Evolutionary conservation across 2,888 invertebrate species (phyloP).

Genomic region (Dyspetes luteomarginatus): DNA sequence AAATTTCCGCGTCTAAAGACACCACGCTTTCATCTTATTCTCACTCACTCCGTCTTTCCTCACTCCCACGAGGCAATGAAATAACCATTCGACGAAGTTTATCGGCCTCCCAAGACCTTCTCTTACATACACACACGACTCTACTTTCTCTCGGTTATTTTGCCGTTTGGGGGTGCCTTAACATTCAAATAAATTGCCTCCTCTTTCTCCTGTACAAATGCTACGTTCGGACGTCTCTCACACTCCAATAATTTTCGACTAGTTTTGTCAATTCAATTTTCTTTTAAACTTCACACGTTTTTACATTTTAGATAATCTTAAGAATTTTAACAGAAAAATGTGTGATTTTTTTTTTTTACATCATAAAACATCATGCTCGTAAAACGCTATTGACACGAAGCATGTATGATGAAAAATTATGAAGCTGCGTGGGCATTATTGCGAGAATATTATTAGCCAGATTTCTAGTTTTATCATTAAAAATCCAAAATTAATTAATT

Average conservation of each 20-base stretch:
- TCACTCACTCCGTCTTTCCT: neutral
- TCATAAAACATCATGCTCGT: no score
- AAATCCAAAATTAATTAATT: no score
- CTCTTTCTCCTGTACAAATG: constrained; percentile 1
- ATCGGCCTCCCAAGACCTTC: constrained; percentile 57
- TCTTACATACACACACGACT: neutral
- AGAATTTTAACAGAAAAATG: no score
- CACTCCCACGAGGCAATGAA: constrained; percentile 50
- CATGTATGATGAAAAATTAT: no score
- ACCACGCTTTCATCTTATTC: constrained; percentile 29
- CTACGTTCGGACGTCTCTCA: neutral
- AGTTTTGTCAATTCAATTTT: neutral
- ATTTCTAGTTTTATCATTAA: no score
- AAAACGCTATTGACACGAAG: no score
- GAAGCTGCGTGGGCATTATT: no score
- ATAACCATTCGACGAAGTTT: constrained; percentile 55
- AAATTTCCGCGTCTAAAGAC: constrained; percentile 27
- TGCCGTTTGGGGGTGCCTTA: constrained; percentile 16
- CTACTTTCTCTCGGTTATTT: constrained; percentile 18
- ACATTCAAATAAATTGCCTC: constrained; percentile 22
- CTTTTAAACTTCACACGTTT: no score
- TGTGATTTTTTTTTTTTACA: no score
- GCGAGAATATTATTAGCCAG: no score
- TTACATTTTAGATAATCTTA: no score
- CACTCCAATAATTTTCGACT: neutral